Conservation (phyloP, 2,888 invertebrate species). For the Cerceris rybyensis region DNA sequence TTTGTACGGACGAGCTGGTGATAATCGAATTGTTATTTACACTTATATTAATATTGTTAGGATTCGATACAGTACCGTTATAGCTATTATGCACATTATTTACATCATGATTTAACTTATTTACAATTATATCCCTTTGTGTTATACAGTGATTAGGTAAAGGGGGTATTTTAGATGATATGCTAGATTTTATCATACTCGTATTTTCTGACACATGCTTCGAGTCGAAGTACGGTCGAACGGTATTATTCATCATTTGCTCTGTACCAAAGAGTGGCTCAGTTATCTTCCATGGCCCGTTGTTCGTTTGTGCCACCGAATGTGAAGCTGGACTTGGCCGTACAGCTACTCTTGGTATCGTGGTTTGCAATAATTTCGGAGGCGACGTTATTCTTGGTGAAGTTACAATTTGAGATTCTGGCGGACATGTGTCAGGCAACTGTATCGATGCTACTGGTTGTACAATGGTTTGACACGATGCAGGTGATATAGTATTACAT, state of each 20-base stretch:
- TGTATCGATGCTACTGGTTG: conserved; percentile 66
- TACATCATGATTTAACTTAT: conserved; percentile 71
- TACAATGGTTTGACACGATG: conserved; percentile 56
- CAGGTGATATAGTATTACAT: conserved; percentile 64
- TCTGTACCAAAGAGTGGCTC: conserved; percentile 73
- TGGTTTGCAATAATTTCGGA: conserved; percentile 65
- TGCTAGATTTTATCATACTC: conserved; percentile 79
- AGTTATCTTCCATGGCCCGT: conserved; percentile 71
- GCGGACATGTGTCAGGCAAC: conserved; percentile 57
- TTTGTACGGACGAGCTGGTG: conserved; percentile 81
- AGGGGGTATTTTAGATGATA: conserved; percentile 75
- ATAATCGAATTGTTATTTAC: conserved; percentile 72
- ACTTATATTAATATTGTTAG: conserved; percentile 59
- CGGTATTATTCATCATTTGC: conserved; percentile 72
- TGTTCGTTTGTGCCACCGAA: conserved; percentile 60
- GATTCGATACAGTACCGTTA: conserved; percentile 61
- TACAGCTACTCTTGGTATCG: conserved; percentile 76
- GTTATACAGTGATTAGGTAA: conserved; percentile 74
- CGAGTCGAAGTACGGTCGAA: conserved; percentile 77
- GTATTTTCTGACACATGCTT: conserved; percentile 79
- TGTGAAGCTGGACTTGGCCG: conserved; percentile 76
- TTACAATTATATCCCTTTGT: conserved; percentile 71
- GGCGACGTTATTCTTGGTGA: conserved; percentile 55
- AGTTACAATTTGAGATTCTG: conserved; percentile 51
- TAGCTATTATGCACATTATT: conserved; percentile 73